phyloP scores from a whole-genome alignment of 2,797 vertebrate genomes.

The Myotis planiceps region DNA sequence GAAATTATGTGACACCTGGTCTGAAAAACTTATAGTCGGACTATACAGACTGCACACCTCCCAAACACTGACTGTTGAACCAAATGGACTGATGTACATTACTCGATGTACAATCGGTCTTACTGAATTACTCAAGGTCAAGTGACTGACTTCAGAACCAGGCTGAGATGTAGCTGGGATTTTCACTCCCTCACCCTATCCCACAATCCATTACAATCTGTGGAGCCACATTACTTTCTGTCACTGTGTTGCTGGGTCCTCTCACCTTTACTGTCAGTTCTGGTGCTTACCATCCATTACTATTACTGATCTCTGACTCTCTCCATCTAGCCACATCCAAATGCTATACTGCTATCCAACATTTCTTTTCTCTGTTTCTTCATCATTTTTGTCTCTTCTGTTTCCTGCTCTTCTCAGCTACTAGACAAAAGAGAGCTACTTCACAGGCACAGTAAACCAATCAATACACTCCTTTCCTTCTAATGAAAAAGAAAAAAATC shows the following conservation, averaged over 20 bases:
- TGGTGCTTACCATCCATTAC: background rate
- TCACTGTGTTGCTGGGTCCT: background rate
- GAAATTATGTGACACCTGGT: background rate
- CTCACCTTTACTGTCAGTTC: background rate
- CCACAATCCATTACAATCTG: background rate
- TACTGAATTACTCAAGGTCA: background rate
- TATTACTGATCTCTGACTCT: background rate
- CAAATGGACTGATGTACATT: background rate
- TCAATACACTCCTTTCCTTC: background rate
- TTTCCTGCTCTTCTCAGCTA: slow-evolving; percentile 17
- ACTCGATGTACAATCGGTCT: background rate
- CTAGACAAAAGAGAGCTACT: slow-evolving; percentile 9
- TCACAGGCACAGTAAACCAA: background rate
- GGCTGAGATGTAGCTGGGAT: background rate
- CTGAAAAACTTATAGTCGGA: background rate
- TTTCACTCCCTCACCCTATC: background rate
- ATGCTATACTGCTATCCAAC: background rate
- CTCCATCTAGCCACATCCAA: background rate
- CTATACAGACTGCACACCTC: background rate
- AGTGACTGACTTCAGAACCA: background rate
- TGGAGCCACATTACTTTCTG: background rate
- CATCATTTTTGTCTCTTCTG: background rate
- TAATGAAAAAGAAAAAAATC: slow-evolving; percentile 19
- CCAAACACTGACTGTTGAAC: background rate
- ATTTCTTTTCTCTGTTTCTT: background rate